phyloP scores from a whole-genome alignment of 2,888 invertebrate species.

The Aspidiotus destructor region DNA sequence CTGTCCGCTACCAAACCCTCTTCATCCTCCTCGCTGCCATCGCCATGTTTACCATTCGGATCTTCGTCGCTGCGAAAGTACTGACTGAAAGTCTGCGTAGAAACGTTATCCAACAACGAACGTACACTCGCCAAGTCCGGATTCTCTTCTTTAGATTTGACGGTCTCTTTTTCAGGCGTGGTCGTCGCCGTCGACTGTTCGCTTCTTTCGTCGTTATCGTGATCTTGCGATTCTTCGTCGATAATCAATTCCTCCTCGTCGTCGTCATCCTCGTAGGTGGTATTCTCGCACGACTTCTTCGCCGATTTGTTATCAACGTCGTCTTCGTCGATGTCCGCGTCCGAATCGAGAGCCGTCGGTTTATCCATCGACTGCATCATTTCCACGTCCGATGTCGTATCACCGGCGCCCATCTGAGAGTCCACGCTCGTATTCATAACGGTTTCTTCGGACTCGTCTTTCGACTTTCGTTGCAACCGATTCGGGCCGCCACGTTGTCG shows the following conservation, averaged over 20 bases:
- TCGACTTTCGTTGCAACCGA: slow-evolving; percentile 33
- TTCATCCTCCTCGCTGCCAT: slow-evolving; percentile 52
- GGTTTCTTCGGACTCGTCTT: slow-evolving; percentile 13
- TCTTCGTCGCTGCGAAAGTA: slow-evolving; percentile 46
- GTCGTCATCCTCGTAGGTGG: slow-evolving; percentile 59
- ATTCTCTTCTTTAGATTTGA: slow-evolving; percentile 43
- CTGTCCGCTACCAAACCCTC: slow-evolving; percentile 69
- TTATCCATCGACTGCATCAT: slow-evolving; percentile 14
- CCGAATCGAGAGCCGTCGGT: slow-evolving; percentile 7
- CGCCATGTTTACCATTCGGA: slow-evolving; percentile 29
- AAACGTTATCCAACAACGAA: slow-evolving; percentile 64
- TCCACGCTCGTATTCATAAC: neutral
- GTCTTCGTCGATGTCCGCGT: slow-evolving; percentile 17
- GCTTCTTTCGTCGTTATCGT: slow-evolving; percentile 38
- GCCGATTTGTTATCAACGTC: neutral
- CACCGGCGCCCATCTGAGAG: slow-evolving; percentile 1
- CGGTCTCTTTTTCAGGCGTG: slow-evolving; percentile 37
- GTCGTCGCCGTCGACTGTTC: slow-evolving; percentile 41
- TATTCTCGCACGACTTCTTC: slow-evolving; percentile 46
- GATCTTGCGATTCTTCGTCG: slow-evolving; percentile 36
- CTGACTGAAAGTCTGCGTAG: slow-evolving; percentile 52
- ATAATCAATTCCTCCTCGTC: slow-evolving; percentile 38
- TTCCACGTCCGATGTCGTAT: slow-evolving; percentile 20
- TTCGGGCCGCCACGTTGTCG: slow-evolving; percentile 36
- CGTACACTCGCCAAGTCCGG: slow-evolving; percentile 68